Conservation (phyloP, 2,888 invertebrate species). For the Heteromyza rotundicornis region DNA sequence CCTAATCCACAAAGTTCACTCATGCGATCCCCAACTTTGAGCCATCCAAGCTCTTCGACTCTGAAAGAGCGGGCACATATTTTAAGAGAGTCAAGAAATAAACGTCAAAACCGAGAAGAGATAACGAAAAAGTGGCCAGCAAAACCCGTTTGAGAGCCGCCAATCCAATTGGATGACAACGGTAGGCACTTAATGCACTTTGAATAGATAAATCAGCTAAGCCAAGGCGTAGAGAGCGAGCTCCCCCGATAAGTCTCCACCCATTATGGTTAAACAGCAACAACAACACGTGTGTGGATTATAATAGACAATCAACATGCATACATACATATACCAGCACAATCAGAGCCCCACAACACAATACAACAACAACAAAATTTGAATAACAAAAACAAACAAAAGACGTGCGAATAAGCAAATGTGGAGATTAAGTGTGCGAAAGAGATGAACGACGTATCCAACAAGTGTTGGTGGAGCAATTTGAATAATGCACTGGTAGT, state of each 20-base stretch:
- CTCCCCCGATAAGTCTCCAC: constrained; percentile 21
- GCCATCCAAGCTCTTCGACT: no score
- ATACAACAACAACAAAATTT: no score
- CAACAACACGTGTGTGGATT: neutral
- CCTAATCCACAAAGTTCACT: no score
- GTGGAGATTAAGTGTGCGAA: neutral
- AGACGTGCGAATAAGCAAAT: neutral
- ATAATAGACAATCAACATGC: no score
- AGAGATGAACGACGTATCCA: neutral
- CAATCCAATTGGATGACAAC: constrained; percentile 46
- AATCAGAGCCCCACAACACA: neutral
- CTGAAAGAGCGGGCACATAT: no score
- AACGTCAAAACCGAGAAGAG: no score
- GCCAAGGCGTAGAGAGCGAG: constrained; percentile 26
- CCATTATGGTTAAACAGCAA: constrained; percentile 10
- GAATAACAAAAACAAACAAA: neutral
- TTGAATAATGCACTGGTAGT: constrained; percentile 37
- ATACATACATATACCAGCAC: neutral
- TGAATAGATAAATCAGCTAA: constrained; percentile 26
- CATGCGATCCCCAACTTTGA: no score
- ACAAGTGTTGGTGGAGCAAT: constrained; percentile 31
- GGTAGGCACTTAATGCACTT: neutral
- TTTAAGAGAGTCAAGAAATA: no score
- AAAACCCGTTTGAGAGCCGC: constrained; percentile 18
- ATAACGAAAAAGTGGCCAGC: neutral